Evolutionary conservation across 1,140 invertebrate genomes (phyloP).

Genomic region (Oreohelix idahoensis): DNA sequence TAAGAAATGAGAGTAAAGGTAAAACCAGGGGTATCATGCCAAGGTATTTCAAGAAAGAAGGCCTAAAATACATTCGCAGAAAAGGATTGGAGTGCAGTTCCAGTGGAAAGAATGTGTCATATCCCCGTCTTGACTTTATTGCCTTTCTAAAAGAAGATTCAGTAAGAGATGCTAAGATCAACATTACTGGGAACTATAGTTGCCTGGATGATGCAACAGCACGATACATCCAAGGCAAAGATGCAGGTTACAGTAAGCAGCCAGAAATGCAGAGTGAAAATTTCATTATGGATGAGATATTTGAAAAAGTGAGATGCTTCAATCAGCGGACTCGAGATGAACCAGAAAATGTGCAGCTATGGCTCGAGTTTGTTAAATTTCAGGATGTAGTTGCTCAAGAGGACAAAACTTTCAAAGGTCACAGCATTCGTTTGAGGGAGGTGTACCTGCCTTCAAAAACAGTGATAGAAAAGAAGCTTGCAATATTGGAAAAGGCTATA

Average conservation of each 20-base stretch:
- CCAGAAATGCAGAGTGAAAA: slow-evolving; percentile 34
- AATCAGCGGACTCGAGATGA: slow-evolving; percentile 70
- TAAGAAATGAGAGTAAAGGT: slow-evolving; percentile 39
- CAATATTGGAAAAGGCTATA: slow-evolving; percentile 74
- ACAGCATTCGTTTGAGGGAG: slow-evolving; percentile 41
- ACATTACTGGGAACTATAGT: slow-evolving; percentile 28
- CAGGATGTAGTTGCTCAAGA: slow-evolving; percentile 29
- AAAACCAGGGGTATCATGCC: slow-evolving; percentile 35
- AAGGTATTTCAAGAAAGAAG: slow-evolving; percentile 60
- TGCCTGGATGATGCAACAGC: slow-evolving; percentile 55
- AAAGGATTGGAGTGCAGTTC: slow-evolving; percentile 28
- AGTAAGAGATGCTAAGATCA: neutral
- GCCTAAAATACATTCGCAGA: slow-evolving; percentile 41
- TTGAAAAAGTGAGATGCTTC: slow-evolving; percentile 65
- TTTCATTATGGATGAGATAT: slow-evolving; percentile 39
- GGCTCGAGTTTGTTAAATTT: slow-evolving; percentile 74
- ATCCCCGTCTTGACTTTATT: slow-evolving; percentile 22
- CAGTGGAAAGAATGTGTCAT: neutral
- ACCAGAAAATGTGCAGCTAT: slow-evolving; percentile 70
- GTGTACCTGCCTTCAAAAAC: slow-evolving; percentile 36
- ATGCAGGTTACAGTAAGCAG: slow-evolving; percentile 22
- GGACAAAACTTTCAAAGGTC: slow-evolving; percentile 40
- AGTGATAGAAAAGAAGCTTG: slow-evolving; percentile 73
- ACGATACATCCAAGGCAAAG: slow-evolving; percentile 58
- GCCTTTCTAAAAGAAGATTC: slow-evolving; percentile 38